Base-by-base conservation (phyloP, 2,888 invertebrate species). In the Dryobota labecula region DNA sequence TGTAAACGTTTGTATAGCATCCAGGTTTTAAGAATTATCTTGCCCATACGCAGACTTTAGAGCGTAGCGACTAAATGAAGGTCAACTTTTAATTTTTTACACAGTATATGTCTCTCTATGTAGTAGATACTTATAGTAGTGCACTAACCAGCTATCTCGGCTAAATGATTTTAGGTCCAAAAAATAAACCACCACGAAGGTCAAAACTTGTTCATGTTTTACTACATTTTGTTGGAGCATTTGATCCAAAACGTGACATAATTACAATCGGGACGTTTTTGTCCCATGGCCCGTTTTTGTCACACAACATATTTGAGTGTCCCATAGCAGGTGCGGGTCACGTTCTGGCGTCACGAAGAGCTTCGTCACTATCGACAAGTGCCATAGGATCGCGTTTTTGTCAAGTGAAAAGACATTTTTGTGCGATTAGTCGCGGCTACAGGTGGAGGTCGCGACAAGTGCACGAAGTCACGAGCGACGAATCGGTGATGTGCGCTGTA, bases 371-470 rank as follows among this genome's bases (percentile, higher is more conserved):
- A 69, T 82, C 78, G 86, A 86, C 90, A 88, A 88, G 90, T 89
- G 86, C 70, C 74, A 80, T 83, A 78, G 72, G 45, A 68, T 76
- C 58, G 76, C 83, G 83, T 91, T 92, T 91, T 90, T 88, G 74
- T 88, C 83, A 77, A 78, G 86, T 86, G 85, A 86, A 86, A 87
- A 86, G 86, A 88, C 87, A 88, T 91, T 90, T 90, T 89, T 88
- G 84, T 73, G 85, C 85, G 88, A 94, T 94, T 94, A 73, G 95
- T 85, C 88, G 85, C 92, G 93, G 84, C 70, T 88, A 90, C 94
- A 94, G 93, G 95, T 94, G 91, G 89, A 92, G 92, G 91, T 93
- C 90, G 89, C 82, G 88, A 86, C 91, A 90, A 90, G 90, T 91
- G 89, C 82, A 82, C 68, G 58, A 61, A 84, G 86, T 90, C 91